Evolutionary conservation across 2,888 invertebrate species (phyloP), one percentile per base, ranked within the genome.

Genomic region (Ametastegia equiseti): DNA sequence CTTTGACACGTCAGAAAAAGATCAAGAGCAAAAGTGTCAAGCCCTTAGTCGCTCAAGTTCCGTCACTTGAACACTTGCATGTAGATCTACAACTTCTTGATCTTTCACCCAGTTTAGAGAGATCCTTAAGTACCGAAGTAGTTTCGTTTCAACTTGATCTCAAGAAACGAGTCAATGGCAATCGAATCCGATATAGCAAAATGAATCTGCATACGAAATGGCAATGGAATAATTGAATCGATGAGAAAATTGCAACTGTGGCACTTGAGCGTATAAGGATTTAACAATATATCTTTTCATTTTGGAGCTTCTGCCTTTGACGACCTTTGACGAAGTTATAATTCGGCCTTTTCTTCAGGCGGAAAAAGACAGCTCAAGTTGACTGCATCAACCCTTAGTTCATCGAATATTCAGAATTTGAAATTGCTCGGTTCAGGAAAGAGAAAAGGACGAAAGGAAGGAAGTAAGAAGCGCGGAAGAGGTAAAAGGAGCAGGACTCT

Each of bases 1-100:
- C 75, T 75, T 75, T 75, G 75, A 57, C 75, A 75, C 75, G 75
- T 50, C 75, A 54, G 75, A 75, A 75, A 75, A 75, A 54, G 75
- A 57, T 57, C 54, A 75, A 75, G 54, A 33, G 33, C 11, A n/a
- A 73, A 47, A 39, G n/a, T 73, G 50, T 33, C 50, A n/a, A n/a
- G n/a, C 47, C 50, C 33, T 73, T 39, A 9, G 39, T 47, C 33
- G 19, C 3, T 33, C 39, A 19, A 23, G 39, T 39, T 15, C n/a
- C 19, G 33, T 4, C 63, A 33, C 15, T 33, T 63, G 33, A 13
- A 45, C 7, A 45, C 19, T 54, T 54, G 11, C 23, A 23, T 19
- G 23, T 23, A 54, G 65, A 27, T n/a, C 11, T 9, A 1, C 2
- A 67, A 67, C 39, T 2, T 19, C 39, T 27, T 15, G 39, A 7